Evolutionary conservation across 1,140 invertebrate genomes (phyloP).

Genomic region (Argopecten irradians): DNA sequence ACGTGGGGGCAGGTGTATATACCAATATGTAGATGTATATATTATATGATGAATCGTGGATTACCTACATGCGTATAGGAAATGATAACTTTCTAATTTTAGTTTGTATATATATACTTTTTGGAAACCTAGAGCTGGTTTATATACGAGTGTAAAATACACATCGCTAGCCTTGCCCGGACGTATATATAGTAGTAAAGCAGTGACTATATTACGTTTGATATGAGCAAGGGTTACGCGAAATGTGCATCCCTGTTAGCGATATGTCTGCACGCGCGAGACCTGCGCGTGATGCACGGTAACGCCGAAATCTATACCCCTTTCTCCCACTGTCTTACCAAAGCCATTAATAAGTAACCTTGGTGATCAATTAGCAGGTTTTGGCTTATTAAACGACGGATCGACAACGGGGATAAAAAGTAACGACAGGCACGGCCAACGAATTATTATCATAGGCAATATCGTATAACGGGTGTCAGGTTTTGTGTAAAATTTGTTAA

Average conservation of each 20-base stretch:
- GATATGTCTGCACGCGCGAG: neutral
- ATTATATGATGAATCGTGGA: constrained; percentile 17
- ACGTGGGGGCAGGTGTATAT: constrained; percentile 20
- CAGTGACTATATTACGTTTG: neutral
- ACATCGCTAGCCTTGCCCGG: neutral
- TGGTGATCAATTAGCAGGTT: neutral
- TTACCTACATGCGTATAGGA: constrained; percentile 6
- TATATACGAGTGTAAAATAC: constrained; percentile 2
- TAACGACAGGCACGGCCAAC: neutral
- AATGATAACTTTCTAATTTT: constrained; percentile 23
- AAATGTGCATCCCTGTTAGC: constrained; percentile 19
- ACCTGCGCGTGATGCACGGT: neutral
- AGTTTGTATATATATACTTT: constrained; percentile 23
- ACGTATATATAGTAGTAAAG: neutral
- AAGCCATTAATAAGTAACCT: neutral
- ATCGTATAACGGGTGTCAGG: too few relatives aligned
- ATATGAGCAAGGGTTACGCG: neutral
- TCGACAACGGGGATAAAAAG: neutral
- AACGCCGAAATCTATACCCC: neutral
- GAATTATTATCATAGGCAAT: neutral
- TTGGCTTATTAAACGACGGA: neutral
- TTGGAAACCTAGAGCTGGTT: constrained; percentile 1
- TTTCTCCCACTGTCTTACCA: neutral
- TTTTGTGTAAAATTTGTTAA: too few relatives aligned
- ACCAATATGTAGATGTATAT: neutral